Base-by-base conservation (phyloP, 2,113 vertebrate genomes). In the Heterotis niloticus region DNA sequence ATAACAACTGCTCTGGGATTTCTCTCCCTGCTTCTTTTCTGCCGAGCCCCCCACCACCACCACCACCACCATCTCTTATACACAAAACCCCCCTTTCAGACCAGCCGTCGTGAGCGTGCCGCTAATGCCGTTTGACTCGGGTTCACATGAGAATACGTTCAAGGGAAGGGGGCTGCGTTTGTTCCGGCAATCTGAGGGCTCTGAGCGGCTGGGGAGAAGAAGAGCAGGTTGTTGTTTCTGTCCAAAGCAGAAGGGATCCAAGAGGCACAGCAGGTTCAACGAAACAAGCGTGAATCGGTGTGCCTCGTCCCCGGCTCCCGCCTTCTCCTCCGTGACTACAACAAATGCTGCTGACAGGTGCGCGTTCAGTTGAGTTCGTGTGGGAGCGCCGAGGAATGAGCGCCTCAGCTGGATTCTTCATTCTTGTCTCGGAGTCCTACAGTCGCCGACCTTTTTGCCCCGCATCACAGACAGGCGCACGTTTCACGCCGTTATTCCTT, bases 1-100 rank as follows among this genome's bases (percentile, higher is more conserved):
- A 94, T 96, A 97, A 98, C 94, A 97, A 97, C 96, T 94, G 94
- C 93, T 96, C 88, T 87, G 95, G 95, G 96, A 95, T 94, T 98
- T 95, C 90, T 91, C 90, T 90, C 59, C 89, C 90, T 93, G 92
- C 92, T 78, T 82, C 80, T 84, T 85, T 71, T 77, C 83, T 59
- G 71, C 64, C 18, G 51, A 1, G 60, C 85, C 84, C 16, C 14
- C 60, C 62, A 64, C 12, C 74, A 56, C 28, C 20, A 10, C n/a
- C 20, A 60, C 83, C 85, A 73, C 83, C 80, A 82, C 85, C 84
- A 44, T 7, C 34, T 4, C 34, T 44, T n/a, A n/a, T n/a, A n/a
- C n/a, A n/a, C n/a, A 44, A 2, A 2, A 44, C 85, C 87, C 81
- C 84, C 68, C 82, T 80, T 92, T 93, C 92, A 59, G 57, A 62